Evolutionary conservation across 92 coral and sea anemone genomes (phyloP).

Genomic region (Palythoa grandis): DNA sequence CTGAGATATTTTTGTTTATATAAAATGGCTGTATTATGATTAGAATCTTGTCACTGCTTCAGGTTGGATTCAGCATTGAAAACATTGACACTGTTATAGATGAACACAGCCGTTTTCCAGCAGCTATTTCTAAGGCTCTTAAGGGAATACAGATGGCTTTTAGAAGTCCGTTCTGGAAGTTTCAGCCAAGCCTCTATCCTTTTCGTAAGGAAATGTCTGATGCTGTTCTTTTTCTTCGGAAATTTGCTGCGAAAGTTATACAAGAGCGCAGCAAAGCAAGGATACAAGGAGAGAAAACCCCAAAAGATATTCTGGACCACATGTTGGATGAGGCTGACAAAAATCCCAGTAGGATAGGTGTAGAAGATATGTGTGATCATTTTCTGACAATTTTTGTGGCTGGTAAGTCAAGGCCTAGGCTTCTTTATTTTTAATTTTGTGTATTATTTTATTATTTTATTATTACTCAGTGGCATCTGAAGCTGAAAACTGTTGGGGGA

Average conservation of each 20-base stretch:
- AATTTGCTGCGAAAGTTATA: constrained; percentile 67
- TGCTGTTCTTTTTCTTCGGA: constrained; percentile 55
- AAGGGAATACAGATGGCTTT: constrained; percentile 58
- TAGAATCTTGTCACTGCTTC: background rate
- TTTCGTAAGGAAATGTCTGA: constrained; percentile 55
- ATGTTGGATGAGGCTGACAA: constrained; percentile 63
- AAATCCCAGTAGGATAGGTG: background rate
- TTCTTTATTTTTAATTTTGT: background rate
- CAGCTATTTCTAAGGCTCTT: constrained; percentile 59
- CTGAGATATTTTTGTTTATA: no score
- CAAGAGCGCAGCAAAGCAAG: constrained; percentile 56
- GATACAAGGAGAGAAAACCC: constrained; percentile 45
- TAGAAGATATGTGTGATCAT: constrained; percentile 73
- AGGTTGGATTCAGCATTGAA: constrained; percentile 81
- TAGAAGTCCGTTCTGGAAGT: constrained; percentile 59
- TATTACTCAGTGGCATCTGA: background rate
- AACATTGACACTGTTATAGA: constrained; percentile 49
- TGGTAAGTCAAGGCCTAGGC: constrained; percentile 34
- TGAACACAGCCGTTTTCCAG: constrained; percentile 66
- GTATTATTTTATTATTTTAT: background rate
- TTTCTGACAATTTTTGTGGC: constrained; percentile 76
- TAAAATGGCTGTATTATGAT: no score
- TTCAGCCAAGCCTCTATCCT: constrained; percentile 55
- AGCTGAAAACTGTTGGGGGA: no score
- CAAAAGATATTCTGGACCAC: constrained; percentile 64